Evolutionary conservation across 1,140 invertebrate genomes (phyloP).

Genomic region (Amyelois transitella): DNA sequence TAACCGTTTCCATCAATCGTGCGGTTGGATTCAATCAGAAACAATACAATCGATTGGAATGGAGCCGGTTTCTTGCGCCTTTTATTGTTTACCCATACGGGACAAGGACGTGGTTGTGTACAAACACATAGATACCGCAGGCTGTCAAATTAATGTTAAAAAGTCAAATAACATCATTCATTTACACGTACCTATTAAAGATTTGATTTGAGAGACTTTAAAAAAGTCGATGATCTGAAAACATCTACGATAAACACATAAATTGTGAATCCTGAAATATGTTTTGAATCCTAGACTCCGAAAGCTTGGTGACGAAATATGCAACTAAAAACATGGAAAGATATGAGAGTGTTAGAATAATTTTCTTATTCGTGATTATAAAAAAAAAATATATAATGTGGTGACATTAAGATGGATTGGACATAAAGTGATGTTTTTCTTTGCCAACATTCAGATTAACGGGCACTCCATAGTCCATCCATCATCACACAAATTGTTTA

Average conservation of each 20-base stretch:
- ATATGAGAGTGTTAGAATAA: not conserved
- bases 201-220: too few species aligned
- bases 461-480: not conserved
- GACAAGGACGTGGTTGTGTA: not conserved
- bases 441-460: not conserved
- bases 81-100: not conserved
- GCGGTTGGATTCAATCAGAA: not conserved
- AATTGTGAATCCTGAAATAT: too few species aligned
- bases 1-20: too few species aligned
- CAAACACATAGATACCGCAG: not conserved
- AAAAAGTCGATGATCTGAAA: too few species aligned
- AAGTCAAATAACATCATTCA: not conserved
- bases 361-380: not conserved
- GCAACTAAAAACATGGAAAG: too few species aligned
- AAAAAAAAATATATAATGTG: not conserved
- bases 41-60: not conserved
- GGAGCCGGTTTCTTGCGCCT: not conserved
- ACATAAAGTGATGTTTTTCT: not conserved
- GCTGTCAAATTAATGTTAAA: not conserved
- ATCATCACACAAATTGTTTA: too few species aligned
- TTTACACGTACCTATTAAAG: too few species aligned
- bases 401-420: not conserved
- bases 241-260: too few species aligned
- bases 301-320: too few species aligned
- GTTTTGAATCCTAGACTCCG: too few species aligned